A percentile compares a stretch with the other conserved stretches of the same genome.
Conservation (phyloP, 2,888 invertebrate species). For the Muscina levida region DNA sequence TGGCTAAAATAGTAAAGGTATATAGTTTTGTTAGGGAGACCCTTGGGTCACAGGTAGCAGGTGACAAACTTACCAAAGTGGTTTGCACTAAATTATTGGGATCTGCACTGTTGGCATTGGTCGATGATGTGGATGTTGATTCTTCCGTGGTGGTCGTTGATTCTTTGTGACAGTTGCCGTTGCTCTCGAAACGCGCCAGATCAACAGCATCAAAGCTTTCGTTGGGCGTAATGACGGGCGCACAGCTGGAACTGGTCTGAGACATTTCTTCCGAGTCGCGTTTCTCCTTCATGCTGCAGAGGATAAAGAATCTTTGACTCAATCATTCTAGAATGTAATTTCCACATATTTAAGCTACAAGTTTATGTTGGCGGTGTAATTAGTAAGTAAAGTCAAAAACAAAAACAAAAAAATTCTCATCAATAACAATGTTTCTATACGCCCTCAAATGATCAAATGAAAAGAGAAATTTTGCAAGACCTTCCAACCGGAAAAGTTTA, state of each 20-base stretch:
- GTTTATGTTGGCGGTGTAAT: neutral
- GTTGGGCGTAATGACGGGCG: slow-evolving; percentile 63
- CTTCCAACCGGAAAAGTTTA: too few species aligned
- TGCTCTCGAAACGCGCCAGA: slow-evolving; percentile 54
- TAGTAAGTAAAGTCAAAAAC: neutral
- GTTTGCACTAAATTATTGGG: slow-evolving; percentile 68
- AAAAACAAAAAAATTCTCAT: neutral
- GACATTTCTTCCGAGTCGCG: slow-evolving; percentile 76
- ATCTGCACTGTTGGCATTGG: slow-evolving; percentile 51
- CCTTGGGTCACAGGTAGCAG: neutral
- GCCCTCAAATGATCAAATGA: too few species aligned
- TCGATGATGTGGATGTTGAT: slow-evolving; percentile 59
- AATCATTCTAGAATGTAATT: too few species aligned
- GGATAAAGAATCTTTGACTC: too few species aligned
- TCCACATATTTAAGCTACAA: too few species aligned
- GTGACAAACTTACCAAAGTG: slow-evolving; percentile 66
- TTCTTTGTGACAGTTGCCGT: slow-evolving; percentile 59
- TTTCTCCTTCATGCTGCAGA: slow-evolving; percentile 67
- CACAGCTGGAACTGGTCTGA: slow-evolving; percentile 69
- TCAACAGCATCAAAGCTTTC: slow-evolving; percentile 75
- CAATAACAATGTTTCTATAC: too few species aligned
- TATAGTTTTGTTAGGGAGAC: neutral
- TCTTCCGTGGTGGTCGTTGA: slow-evolving; percentile 36
- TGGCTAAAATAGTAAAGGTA: slow-evolving; percentile 73
- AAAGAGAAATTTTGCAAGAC: too few species aligned